A percentile compares a stretch with the other conserved stretches of the same genome.
phyloP scores from a whole-genome alignment of 2,797 vertebrate species.

The Cyprinodon diabolis region DNA sequence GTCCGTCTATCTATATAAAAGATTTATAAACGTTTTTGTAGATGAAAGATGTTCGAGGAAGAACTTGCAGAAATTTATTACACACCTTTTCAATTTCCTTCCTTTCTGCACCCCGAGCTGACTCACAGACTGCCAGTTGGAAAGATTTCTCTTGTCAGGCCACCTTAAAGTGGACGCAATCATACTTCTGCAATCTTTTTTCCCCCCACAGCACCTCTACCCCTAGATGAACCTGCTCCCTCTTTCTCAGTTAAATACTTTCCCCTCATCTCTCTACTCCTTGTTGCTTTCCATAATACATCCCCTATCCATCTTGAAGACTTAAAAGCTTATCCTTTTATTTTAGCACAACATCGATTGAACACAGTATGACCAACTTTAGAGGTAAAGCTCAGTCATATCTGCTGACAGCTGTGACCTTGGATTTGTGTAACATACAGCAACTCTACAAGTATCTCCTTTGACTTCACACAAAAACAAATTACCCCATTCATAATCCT shows the following conservation, averaged over 20 bases:
- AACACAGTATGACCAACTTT: not conserved
- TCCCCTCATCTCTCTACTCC: conserved; percentile 11
- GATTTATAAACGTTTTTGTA: conserved; percentile 4
- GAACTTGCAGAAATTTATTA: conserved; percentile 28
- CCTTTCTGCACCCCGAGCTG: conserved; percentile 39
- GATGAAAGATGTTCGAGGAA: conserved; percentile 16
- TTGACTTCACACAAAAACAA: not conserved
- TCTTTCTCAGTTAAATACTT: conserved; percentile 30
- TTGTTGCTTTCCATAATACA: conserved; percentile 13
- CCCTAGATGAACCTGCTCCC: conserved; percentile 35
- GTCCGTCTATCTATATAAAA: conserved; percentile 8
- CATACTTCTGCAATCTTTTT: conserved; percentile 40
- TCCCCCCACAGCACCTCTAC: conserved; percentile 21
- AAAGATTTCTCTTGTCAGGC: conserved; percentile 71
- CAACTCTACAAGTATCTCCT: too few relatives aligned
- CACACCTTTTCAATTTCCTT: conserved; percentile 44
- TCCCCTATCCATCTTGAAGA: conserved; percentile 12
- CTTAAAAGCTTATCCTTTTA: not conserved
- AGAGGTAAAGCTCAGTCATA: not conserved
- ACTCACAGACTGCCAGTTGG: conserved; percentile 63
- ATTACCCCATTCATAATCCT: not conserved
- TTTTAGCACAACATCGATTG: not conserved
- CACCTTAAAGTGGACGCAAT: conserved; percentile 63
- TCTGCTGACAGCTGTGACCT: not conserved
- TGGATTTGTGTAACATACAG: not conserved